phyloP scores from a whole-genome alignment of 2,888 invertebrate species.

The Xylocampa areola region DNA sequence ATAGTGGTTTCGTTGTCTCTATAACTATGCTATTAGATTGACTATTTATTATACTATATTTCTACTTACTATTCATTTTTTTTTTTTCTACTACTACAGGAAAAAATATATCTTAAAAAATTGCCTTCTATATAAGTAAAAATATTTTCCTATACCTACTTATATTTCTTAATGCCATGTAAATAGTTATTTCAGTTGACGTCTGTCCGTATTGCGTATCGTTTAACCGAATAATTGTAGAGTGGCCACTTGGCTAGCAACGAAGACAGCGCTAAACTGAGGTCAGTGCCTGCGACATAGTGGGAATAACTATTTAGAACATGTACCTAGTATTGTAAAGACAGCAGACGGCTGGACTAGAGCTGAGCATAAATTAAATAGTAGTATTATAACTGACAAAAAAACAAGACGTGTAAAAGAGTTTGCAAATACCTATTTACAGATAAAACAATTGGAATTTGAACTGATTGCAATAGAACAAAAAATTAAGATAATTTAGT shows the following conservation, averaged over 20 bases:
- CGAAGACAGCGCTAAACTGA: conserved; percentile 87
- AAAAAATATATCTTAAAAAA: not conserved
- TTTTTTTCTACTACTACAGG: too few relatives aligned
- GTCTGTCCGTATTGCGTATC: conserved; percentile 70
- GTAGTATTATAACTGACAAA: too few relatives aligned
- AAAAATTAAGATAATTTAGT: too few relatives aligned
- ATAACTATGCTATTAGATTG: conserved; percentile 1
- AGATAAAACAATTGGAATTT: too few relatives aligned
- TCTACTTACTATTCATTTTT: too few relatives aligned
- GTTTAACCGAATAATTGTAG: conserved; percentile 29
- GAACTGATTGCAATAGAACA: too few relatives aligned
- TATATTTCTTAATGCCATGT: conserved; percentile 21
- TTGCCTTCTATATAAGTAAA: not conserved
- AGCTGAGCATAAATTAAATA: too few relatives aligned
- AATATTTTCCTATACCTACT: conserved; percentile 20
- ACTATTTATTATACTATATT: conserved; percentile 12
- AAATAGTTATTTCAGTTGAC: conserved; percentile 80
- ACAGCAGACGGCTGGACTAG: too few relatives aligned
- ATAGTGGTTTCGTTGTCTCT: not conserved
- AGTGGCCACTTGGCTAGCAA: conserved; percentile 34
- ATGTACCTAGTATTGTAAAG: too few relatives aligned
- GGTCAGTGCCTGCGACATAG: conserved; percentile 78
- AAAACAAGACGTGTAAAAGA: too few relatives aligned
- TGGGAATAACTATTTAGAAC: conserved; percentile 69
- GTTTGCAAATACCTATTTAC: too few relatives aligned